A percentile compares a stretch with the other conserved stretches of the same genome.
phyloP scores from a whole-genome alignment of 2,113 vertebrate species.

The human (Homo sapiens) region DNA sequence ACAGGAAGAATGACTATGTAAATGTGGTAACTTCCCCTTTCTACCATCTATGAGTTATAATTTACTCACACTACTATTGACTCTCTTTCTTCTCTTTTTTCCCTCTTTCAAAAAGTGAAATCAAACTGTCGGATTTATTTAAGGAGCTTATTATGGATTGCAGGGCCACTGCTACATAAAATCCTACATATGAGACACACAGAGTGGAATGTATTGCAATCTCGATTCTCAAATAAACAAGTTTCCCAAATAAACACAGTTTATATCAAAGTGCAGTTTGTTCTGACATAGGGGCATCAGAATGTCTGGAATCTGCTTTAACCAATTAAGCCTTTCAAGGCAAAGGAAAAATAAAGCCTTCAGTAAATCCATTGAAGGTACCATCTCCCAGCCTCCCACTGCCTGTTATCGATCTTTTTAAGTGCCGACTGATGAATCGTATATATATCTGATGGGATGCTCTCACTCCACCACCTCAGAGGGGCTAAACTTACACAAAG shows the following conservation, averaged over 20 bases:
- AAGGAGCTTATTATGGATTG: neutral
- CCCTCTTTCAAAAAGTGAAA: conserved; percentile 37
- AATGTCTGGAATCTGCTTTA: conserved; percentile 68
- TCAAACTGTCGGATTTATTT: conserved; percentile 37
- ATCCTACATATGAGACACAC: neutral
- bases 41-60: neutral
- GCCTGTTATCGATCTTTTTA: conserved; percentile 74
- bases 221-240: conserved; percentile 5
- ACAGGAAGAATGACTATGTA: neutral
- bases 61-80: neutral
- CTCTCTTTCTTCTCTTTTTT: neutral
- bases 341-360: conserved; percentile 65
- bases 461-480: conserved; percentile 45
- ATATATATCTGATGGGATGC: conserved; percentile 56
- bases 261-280: neutral
- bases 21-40: neutral
- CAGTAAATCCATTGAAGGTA: conserved; percentile 59
- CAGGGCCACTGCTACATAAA: neutral
- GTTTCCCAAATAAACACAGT: neutral
- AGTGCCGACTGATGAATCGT: conserved; percentile 77
- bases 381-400: conserved; percentile 55
- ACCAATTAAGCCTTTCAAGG: conserved; percentile 74
- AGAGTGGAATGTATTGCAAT: neutral
- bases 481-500: conserved; percentile 63
- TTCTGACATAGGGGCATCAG: neutral